phyloP scores from a whole-genome alignment of 2,113 vertebrate genomes.

The Macrotus californicus region DNA sequence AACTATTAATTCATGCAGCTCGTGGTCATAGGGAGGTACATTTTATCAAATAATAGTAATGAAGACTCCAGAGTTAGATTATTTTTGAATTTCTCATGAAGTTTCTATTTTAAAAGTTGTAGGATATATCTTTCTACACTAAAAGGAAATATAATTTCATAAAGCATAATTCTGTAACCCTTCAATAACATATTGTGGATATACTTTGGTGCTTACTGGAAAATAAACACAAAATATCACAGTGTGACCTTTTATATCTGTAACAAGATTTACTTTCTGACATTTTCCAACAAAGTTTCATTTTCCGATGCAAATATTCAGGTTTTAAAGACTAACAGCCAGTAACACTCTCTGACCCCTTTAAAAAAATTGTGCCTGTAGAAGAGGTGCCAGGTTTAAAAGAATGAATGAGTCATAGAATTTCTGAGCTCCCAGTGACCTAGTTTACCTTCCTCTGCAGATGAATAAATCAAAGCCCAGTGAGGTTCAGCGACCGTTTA shows the following conservation, averaged over 20 bases:
- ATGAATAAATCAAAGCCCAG: neutral
- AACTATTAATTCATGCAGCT: neutral
- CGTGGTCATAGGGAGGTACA: neutral
- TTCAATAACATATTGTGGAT: neutral
- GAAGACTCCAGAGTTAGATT: neutral
- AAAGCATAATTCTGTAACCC: neutral
- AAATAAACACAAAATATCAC: neutral
- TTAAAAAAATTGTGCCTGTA: neutral
- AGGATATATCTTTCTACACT: neutral
- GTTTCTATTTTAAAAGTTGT: neutral
- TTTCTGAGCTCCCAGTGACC: constrained; percentile 44
- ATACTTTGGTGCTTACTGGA: neutral
- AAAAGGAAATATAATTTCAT: neutral
- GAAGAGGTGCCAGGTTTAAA: constrained; percentile 34
- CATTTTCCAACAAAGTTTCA: constrained; percentile 17
- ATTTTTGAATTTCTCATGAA: neutral
- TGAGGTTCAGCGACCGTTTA: neutral
- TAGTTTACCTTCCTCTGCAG: constrained; percentile 43
- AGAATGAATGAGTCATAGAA: constrained; percentile 50
- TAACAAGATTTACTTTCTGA: neutral
- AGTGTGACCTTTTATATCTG: neutral
- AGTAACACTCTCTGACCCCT: neutral
- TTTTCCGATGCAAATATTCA: neutral
- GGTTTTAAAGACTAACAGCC: constrained; percentile 13
- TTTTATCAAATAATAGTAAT: neutral